Percentiles rank a stretch among this genome's conserved stretches.
These are phyloP conservation scores for Nyctereutes procyonoides DNA, from an alignment of 2,113 vertebrate genomes.

Conservation along the genomic window DNA sequence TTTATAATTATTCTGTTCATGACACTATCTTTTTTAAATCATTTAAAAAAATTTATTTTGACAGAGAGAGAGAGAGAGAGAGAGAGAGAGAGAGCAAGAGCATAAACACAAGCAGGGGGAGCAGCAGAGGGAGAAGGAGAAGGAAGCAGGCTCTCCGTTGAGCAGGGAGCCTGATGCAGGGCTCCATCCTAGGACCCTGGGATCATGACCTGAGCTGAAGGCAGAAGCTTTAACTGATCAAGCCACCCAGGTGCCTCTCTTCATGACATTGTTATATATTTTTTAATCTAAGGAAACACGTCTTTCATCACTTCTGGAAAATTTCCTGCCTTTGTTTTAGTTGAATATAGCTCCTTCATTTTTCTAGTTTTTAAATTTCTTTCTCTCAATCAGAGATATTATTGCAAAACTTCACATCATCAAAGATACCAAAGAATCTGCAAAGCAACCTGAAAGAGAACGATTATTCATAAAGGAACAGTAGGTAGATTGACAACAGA, in stretches of 20 bases:
- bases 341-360: not conserved
- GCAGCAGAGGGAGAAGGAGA: no score
- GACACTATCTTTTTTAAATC: not conserved
- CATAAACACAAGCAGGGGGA: no score
- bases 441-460: conserved; percentile 4
- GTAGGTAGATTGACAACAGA: not conserved
- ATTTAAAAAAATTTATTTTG: no score
- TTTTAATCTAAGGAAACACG: not conserved
- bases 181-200: no score
- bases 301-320: not conserved
- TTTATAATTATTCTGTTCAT: not conserved
- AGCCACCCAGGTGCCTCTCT: not conserved
- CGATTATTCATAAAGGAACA: not conserved
- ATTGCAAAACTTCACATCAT: conserved; percentile 25
- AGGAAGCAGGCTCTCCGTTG: no score
- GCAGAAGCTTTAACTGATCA: no score
- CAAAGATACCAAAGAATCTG: conserved; percentile 20
- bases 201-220: no score
- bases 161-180: no score
- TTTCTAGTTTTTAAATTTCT: not conserved
- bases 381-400: not conserved
- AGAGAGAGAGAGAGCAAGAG: no score
- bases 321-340: not conserved
- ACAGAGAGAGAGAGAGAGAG: no score
- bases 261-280: not conserved